A percentile compares a stretch with the other conserved stretches of the same genome.
These are phyloP conservation scores for Molossus molossus DNA, from an alignment of 2,797 vertebrate genomes.

Conservation along the genomic window DNA sequence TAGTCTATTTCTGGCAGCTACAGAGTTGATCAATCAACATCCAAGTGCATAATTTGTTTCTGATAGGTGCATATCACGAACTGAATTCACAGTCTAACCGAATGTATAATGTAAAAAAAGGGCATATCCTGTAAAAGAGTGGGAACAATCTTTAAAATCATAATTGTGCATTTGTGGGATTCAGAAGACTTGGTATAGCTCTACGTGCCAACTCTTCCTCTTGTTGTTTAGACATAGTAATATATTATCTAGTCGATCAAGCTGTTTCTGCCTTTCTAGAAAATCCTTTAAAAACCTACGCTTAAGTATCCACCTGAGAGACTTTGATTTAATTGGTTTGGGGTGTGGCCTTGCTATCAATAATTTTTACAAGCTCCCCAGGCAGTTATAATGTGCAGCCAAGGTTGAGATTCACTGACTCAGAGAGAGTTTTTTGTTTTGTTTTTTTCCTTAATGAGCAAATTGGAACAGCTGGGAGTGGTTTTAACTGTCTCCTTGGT, in stretches of 20 bases:
- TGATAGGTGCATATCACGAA: not conserved
- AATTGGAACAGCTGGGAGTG: not conserved
- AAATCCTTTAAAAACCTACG: not conserved
- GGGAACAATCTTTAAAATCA: constrained; percentile 17
- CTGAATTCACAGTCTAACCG: not conserved
- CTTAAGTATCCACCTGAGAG: not conserved
- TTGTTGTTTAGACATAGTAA: not conserved
- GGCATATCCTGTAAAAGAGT: not conserved
- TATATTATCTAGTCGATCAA: not conserved
- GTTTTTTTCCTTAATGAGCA: not conserved
- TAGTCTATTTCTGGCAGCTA: not conserved
- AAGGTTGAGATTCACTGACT: not conserved
- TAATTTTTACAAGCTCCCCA: constrained; percentile 11
- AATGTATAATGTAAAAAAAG: not conserved
- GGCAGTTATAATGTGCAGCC: not conserved
- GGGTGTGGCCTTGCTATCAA: not conserved
- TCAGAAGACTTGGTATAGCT: not conserved
- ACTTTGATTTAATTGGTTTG: constrained; percentile 1
- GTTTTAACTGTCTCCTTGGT: constrained; percentile 25
- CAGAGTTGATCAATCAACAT: not conserved
- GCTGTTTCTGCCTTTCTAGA: not conserved
- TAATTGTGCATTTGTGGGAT: not conserved
- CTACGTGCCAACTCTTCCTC: not conserved
- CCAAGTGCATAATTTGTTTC: not conserved
- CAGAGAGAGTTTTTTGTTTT: not conserved